Evolutionary conservation across 2,113 vertebrate species (phyloP).

Genomic region (Archocentrus centrarchus): DNA sequence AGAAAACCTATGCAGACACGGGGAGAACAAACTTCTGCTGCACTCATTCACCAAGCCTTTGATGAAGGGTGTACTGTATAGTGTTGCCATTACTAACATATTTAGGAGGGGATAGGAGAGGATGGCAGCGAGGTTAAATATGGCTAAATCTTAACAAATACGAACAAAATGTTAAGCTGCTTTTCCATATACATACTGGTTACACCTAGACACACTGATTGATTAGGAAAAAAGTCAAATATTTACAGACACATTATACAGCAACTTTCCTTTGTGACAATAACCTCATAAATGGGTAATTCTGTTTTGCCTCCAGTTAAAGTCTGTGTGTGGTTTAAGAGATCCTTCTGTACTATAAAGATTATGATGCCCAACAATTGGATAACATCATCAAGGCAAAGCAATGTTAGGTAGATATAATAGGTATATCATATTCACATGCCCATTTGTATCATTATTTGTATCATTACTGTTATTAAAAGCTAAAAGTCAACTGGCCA

Average conservation of each 20-base stretch:
- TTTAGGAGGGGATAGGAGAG: not conserved
- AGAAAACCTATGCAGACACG: no score
- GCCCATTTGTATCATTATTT: not conserved
- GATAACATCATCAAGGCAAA: not conserved
- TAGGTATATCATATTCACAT: not conserved
- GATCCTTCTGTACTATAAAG: not conserved
- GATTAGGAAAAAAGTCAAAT: not conserved
- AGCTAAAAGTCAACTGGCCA: not conserved
- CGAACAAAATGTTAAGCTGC: not conserved
- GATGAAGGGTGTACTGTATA: not conserved
- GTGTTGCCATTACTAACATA: not conserved
- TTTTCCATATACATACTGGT: not conserved
- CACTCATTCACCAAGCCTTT: not conserved
- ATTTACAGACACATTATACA: not conserved
- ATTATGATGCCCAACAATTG: not conserved
- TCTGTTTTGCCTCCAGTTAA: not conserved
- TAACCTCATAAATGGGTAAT: not conserved
- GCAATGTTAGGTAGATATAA: not conserved
- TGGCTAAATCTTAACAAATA: not conserved
- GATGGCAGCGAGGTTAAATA: not conserved
- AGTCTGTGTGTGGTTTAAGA: not conserved
- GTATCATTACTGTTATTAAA: not conserved
- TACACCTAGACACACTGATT: not conserved
- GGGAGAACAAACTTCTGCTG: not conserved
- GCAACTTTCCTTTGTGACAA: not conserved